Evolutionary conservation across 2,888 invertebrate genomes (phyloP), one percentile per base, ranked within the genome.

Genomic region (Lasioglossum calceatum): DNA sequence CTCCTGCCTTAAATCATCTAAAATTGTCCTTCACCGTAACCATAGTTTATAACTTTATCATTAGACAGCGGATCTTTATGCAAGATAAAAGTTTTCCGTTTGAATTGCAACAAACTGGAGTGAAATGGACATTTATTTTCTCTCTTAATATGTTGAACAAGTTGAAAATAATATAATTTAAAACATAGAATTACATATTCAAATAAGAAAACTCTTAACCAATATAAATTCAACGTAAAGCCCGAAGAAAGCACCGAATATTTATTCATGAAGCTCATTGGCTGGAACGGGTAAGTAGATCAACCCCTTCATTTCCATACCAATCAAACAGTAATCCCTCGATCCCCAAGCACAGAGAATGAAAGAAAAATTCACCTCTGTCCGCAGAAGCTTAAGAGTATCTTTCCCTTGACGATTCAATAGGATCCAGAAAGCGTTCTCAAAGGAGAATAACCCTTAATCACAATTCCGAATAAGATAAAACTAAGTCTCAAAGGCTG

Each of bases 1-100:
- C 50, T 71, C 50, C 54, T 32, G 73, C 54, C 82, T 86, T 87
- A 87, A 87, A 89, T 87, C 84, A 78, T 64, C 67, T 67, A 71
- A 80, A 78, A 19, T 67, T 54, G 2, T 64, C 44, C 5, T 4
- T 23, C 23, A 36, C 3, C 8, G 19, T 36, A 2, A 32, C 64
- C 8, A 10, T 58, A 58, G n/a, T 58, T 58, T 58, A 64, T 64
- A 27, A 32, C 7, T 58, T 58, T n/a, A 32, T 32, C 14, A 64
- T 2, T 47, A 4, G 47, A 4, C 14, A 12, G 44, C 16, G 16
- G 4, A 47, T 47, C 4, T 16, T 47, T 14, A 16, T 47, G 47
- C 47, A 47, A 47, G 16, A 4, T 47, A 4, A 12, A 44, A 44
- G 44, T 44, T 12, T 10, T 44, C 12, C 14, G 44, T 14, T 44